A percentile compares a stretch with the other conserved stretches of the same genome.
Conservation (phyloP, 2,797 vertebrate species). For the Cuculus canorus region DNA sequence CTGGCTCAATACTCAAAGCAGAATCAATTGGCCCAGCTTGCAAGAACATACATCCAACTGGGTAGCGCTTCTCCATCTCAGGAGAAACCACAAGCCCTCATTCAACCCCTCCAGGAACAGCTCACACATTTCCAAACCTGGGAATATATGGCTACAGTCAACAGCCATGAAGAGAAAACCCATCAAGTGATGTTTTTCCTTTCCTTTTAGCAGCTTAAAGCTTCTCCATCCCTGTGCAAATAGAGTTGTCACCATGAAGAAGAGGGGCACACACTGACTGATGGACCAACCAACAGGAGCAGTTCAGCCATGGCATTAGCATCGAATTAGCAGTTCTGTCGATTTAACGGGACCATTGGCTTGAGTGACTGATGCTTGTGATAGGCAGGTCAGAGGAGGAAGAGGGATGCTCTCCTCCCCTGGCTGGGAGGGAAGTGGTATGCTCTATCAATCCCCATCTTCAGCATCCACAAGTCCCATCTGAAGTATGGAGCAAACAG, state of each 20-base stretch:
- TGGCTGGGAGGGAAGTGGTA: not conserved
- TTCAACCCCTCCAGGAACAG: not conserved
- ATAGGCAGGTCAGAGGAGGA: not conserved
- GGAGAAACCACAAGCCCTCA: not conserved
- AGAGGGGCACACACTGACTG: not conserved
- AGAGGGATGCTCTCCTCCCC: not conserved
- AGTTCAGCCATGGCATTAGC: not conserved
- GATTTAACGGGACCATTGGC: not conserved
- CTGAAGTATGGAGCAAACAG: not conserved
- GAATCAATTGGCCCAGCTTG: not conserved
- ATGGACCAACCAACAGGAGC: accelerated
- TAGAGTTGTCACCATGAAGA: not conserved
- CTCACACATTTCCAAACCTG: not conserved
- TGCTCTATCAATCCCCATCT: not conserved
- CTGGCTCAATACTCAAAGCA: slow-evolving; percentile 47
- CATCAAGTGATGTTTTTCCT: not conserved
- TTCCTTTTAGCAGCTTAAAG: not conserved
- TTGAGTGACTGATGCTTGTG: not conserved
- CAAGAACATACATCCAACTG: not conserved
- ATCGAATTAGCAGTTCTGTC: not conserved
- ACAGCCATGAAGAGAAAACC: not conserved
- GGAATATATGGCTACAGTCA: not conserved
- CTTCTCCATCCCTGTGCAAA: not conserved
- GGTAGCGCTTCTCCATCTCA: not conserved
- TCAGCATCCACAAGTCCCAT: not conserved